Conservation (phyloP, 2,888 invertebrate species). For the Eilema griseolum region DNA sequence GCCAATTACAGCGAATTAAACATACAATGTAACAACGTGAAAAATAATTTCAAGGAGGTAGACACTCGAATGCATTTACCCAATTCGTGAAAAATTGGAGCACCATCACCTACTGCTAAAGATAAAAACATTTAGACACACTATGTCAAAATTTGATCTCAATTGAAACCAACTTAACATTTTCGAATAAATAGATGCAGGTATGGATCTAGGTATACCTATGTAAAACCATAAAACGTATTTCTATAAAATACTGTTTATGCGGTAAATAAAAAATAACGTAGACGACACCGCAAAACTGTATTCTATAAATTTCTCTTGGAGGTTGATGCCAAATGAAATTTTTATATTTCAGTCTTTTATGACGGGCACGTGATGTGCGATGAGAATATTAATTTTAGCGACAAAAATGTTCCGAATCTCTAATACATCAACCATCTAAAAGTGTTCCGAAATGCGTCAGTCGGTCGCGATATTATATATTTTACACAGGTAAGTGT, state of each 20-base stretch:
- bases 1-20: constrained; percentile 30
- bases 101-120: too few relatives aligned
- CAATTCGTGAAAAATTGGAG: too few relatives aligned
- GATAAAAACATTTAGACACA: too few relatives aligned
- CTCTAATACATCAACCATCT: constrained; percentile 30
- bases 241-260: constrained; percentile 4
- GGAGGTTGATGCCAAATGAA: constrained; percentile 59
- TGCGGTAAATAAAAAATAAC: constrained; percentile 33
- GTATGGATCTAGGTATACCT: neutral
- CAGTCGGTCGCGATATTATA: constrained; percentile 34
- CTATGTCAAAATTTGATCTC: too few relatives aligned
- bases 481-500: neutral
- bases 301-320: constrained; percentile 39
- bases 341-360: constrained; percentile 60
- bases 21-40: constrained; percentile 1
- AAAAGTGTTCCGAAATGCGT: constrained; percentile 60
- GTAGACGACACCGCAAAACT: constrained; percentile 37
- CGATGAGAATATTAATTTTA: constrained; percentile 62
- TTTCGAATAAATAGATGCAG: too few relatives aligned
- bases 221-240: neutral
- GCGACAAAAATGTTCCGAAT: constrained; percentile 48
- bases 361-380: constrained; percentile 60
- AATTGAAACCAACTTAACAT: too few relatives aligned
- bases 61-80: constrained; percentile 12
- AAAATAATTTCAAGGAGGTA: constrained; percentile 20